These are phyloP conservation scores for Intellagama lesueurii DNA, from an alignment of 2,797 vertebrate species.

Conservation along the genomic window DNA sequence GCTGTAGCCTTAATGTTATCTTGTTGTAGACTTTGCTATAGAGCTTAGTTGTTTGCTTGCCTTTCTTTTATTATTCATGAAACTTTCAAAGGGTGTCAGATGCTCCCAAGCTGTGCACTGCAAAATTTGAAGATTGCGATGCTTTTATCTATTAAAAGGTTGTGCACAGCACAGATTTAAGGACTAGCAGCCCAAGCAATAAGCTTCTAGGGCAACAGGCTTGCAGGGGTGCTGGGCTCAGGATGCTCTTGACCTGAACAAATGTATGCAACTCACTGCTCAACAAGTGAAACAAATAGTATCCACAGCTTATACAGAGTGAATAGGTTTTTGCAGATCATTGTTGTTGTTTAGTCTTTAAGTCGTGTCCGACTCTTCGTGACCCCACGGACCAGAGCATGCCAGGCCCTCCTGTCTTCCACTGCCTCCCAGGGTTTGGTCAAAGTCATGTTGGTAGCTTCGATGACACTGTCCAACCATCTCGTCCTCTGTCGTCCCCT, in stretches of 20 bases:
- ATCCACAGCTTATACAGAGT: too few relatives aligned
- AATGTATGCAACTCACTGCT: background rate
- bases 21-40: background rate
- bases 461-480: too few relatives aligned
- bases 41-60: constrained; percentile 5
- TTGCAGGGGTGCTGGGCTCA: background rate
- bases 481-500: too few relatives aligned
- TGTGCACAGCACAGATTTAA: background rate
- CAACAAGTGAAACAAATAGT: background rate
- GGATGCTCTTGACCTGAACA: background rate
- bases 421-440: too few relatives aligned
- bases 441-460: too few relatives aligned
- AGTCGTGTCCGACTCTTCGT: too few relatives aligned
- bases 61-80: constrained; percentile 44
- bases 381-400: too few relatives aligned
- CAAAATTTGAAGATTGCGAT: background rate
- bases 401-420: too few relatives aligned
- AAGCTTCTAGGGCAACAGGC: background rate
- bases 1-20: constrained; percentile 12
- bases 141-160: background rate
- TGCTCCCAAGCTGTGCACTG: background rate
- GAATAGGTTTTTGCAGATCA: too few relatives aligned
- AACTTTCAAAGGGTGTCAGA: constrained; percentile 7
- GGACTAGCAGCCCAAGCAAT: background rate
- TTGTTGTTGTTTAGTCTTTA: too few relatives aligned